These are phyloP conservation scores for Sternarchorhynchus goeldii DNA, from an alignment of 2,797 vertebrate genomes.

Conservation along the genomic window DNA sequence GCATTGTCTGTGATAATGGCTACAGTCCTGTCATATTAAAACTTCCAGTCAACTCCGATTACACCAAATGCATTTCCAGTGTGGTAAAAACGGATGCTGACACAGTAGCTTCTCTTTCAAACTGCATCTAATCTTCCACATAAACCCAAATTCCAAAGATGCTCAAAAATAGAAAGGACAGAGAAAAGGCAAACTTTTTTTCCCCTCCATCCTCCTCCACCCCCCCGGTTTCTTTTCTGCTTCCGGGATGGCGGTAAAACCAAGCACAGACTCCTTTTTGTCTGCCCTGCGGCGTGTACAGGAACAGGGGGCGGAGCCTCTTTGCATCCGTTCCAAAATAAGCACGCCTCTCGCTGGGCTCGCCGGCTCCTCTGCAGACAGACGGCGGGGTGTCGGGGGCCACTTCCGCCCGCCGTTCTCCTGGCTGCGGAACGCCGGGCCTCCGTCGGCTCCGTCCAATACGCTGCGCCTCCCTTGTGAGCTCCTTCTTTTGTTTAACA, in stretches of 20 bases:
- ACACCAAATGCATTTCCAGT: too few species aligned
- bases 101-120: neutral
- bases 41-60: neutral
- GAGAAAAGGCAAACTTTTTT: slow-evolving; percentile 39
- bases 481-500: slow-evolving; percentile 12
- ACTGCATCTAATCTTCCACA: slow-evolving; percentile 7
- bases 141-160: neutral
- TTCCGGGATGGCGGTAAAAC: slow-evolving; percentile 39
- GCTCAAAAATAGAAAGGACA: slow-evolving; percentile 41
- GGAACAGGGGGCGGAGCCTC: slow-evolving; percentile 51
- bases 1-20: neutral
- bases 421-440: slow-evolving; percentile 30
- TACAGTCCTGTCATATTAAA: neutral
- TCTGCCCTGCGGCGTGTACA: slow-evolving; percentile 54
- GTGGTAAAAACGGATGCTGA: too few species aligned
- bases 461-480: slow-evolving; percentile 34
- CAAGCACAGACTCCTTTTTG: slow-evolving; percentile 52
- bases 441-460: slow-evolving; percentile 41
- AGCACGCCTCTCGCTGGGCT: slow-evolving; percentile 50
- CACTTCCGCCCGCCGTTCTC: slow-evolving; percentile 35
- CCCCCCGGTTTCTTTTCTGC: slow-evolving; percentile 25
- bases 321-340: slow-evolving; percentile 54
- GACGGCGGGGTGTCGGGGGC: slow-evolving; percentile 21
- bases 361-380: slow-evolving; percentile 44
- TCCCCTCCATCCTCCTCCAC: neutral